Conservation (phyloP, 2,113 vertebrate genomes). For the Rhizomys pruinosus region DNA sequence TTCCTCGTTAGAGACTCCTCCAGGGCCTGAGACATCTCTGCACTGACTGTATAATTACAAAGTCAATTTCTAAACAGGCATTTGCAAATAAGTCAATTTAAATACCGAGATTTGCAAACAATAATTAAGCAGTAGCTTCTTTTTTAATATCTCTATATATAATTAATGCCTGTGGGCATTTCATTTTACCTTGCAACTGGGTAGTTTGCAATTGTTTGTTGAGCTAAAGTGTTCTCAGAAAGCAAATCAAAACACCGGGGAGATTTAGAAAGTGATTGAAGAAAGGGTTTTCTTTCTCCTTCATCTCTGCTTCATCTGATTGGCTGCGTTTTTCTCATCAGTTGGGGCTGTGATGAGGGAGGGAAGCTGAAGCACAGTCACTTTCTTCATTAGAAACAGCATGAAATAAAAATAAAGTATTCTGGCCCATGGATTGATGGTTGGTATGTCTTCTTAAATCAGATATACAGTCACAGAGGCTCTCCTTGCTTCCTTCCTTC, state of each 20-base stretch:
- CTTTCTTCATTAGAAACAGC: constrained; percentile 49
- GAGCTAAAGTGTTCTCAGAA: constrained; percentile 83
- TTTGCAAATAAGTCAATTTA: constrained; percentile 92
- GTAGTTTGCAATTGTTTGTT: constrained; percentile 86
- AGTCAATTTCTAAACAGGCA: constrained; percentile 92
- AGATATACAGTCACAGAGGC: neutral
- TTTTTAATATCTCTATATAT: constrained; percentile 89
- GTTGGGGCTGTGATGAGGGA: neutral
- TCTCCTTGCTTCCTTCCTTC: neutral
- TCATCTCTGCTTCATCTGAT: neutral
- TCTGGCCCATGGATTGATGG: neutral
- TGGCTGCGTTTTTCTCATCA: constrained; percentile 32
- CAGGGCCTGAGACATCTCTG: constrained; percentile 87
- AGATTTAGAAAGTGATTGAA: constrained; percentile 79
- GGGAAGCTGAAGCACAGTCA: neutral
- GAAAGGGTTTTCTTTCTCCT: constrained; percentile 52
- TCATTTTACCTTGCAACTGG: constrained; percentile 85
- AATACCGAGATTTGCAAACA: constrained; percentile 91
- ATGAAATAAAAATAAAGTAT: neutral
- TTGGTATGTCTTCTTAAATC: constrained; percentile 5
- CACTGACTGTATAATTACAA: constrained; percentile 90
- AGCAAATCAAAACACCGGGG: constrained; percentile 84
- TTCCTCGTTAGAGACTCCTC: constrained; percentile 90
- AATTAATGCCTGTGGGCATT: constrained; percentile 89
- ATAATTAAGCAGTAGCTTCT: constrained; percentile 90